Evolutionary conservation across 2,888 invertebrate species (phyloP).

Genomic region (Periphyllus acericola): DNA sequence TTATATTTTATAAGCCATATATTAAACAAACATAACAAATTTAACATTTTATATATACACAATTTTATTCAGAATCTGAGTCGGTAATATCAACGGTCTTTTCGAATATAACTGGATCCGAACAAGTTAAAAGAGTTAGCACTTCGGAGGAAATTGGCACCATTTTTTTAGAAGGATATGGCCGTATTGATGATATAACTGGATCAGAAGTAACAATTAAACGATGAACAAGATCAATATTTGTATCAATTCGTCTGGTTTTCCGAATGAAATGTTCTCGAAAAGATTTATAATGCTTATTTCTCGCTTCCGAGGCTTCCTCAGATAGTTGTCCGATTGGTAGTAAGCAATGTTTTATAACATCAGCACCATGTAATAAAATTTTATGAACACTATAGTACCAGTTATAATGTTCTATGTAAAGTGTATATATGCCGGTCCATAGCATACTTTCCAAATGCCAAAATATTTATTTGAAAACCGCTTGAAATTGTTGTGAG

Average conservation of each 20-base stretch:
- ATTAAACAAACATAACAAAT: neutral
- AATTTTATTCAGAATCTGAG: conserved; percentile 1
- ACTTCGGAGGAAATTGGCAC: neutral
- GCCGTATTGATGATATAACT: neutral
- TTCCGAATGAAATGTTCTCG: conserved; percentile 13
- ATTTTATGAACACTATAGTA: conserved; percentile 10
- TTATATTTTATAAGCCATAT: neutral
- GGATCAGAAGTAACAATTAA: conserved; percentile 14
- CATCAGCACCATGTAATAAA: conserved; percentile 3
- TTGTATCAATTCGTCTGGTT: neutral
- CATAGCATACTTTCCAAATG: neutral
- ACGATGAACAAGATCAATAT: conserved; percentile 26
- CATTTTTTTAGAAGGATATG: conserved; percentile 9
- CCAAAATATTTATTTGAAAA: too few species aligned
- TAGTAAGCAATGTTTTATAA: conserved; percentile 15
- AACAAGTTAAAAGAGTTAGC: neutral
- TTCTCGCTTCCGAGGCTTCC: conserved; percentile 12
- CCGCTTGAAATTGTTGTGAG: neutral
- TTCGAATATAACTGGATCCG: neutral
- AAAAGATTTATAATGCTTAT: conserved; percentile 12
- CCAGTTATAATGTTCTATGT: conserved; percentile 1
- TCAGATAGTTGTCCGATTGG: conserved; percentile 14
- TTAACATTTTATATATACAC: neutral
- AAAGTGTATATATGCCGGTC: neutral
- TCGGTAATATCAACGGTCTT: neutral